Evolutionary conservation across 1,140 invertebrate genomes (phyloP).

Genomic region (Drosophila pseudoananassae): DNA sequence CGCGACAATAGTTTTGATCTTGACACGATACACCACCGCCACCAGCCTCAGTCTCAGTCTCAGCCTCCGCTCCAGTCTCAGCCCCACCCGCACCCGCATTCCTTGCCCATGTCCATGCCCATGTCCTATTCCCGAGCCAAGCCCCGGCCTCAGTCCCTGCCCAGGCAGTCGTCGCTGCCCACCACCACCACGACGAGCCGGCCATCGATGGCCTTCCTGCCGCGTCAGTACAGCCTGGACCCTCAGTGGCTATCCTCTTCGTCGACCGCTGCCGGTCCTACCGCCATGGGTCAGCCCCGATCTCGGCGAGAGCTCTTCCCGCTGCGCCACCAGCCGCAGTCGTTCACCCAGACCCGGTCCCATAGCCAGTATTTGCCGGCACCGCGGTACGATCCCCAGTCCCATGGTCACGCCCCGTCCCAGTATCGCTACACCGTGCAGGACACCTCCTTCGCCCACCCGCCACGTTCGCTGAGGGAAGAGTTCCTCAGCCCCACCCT

Average conservation of each 20-base stretch:
- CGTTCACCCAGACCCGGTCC: constrained; percentile 49
- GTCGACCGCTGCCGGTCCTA: constrained; percentile 27
- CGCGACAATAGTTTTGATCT: constrained; percentile 82
- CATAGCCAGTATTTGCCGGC: constrained; percentile 26
- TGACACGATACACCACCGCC: constrained; percentile 66
- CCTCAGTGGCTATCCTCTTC: constrained; percentile 62
- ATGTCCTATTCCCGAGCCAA: constrained; percentile 3
- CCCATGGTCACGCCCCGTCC: constrained; percentile 16
- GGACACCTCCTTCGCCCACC: constrained; percentile 60
- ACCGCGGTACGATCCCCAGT: constrained; percentile 9
- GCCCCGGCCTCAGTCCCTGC: constrained; percentile 18
- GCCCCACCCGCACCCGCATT: constrained; percentile 18
- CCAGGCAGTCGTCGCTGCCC: constrained; percentile 47
- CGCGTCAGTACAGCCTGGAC: constrained; percentile 1
- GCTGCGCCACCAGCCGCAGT: constrained; percentile 69
- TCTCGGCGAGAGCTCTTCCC: constrained; percentile 61
- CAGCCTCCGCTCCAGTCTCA: constrained; percentile 35
- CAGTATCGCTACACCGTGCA: constrained; percentile 46
- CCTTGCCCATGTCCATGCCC: constrained; percentile 17
- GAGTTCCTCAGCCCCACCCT: constrained; percentile 56
- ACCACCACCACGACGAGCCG: constrained; percentile 17
- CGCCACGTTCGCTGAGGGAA: constrained; percentile 32
- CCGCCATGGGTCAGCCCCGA: constrained; percentile 18
- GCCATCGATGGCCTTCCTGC: constrained; percentile 21
- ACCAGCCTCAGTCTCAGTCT: constrained; percentile 33